These are phyloP conservation scores for Hyperoplus immaculatus DNA, from an alignment of 2,797 vertebrate genomes.

Conservation along the genomic window DNA sequence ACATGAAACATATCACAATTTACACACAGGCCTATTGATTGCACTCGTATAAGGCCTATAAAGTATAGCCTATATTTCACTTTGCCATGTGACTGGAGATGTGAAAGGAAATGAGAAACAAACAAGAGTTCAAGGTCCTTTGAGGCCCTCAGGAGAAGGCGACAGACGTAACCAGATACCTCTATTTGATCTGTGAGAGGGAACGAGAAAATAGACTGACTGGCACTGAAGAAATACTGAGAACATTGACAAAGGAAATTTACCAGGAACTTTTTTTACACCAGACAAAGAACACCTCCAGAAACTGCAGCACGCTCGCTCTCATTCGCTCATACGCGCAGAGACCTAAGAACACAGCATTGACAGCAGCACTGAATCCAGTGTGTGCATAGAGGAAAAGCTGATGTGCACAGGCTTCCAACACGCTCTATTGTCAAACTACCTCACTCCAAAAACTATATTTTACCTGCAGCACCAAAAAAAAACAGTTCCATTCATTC, in stretches of 20 bases:
- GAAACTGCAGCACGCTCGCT: not conserved
- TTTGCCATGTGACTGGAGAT: not conserved
- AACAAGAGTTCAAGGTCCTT: not conserved
- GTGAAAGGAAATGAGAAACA: not conserved
- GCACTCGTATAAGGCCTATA: too few relatives aligned
- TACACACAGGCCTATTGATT: too few relatives aligned
- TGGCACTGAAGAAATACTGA: not conserved
- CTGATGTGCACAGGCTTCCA: not conserved
- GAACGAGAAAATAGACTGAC: not conserved
- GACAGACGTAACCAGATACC: not conserved
- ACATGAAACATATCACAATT: too few relatives aligned
- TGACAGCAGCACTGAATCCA: not conserved
- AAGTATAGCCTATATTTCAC: too few relatives aligned
- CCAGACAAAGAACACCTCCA: not conserved
- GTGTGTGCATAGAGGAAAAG: not conserved
- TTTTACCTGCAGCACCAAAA: conserved; percentile 16
- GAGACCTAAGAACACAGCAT: not conserved
- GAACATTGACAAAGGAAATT: not conserved
- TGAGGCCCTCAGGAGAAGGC: not conserved
- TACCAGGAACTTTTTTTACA: not conserved
- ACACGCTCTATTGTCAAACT: conserved; percentile 8
- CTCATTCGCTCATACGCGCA: not conserved
- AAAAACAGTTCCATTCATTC: conserved; percentile 25
- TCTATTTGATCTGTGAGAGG: not conserved
- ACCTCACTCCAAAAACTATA: not conserved